Evolutionary conservation across 2,888 invertebrate genomes (phyloP), one percentile per base, ranked within the genome.

Genomic region (Halictus ligatus): DNA sequence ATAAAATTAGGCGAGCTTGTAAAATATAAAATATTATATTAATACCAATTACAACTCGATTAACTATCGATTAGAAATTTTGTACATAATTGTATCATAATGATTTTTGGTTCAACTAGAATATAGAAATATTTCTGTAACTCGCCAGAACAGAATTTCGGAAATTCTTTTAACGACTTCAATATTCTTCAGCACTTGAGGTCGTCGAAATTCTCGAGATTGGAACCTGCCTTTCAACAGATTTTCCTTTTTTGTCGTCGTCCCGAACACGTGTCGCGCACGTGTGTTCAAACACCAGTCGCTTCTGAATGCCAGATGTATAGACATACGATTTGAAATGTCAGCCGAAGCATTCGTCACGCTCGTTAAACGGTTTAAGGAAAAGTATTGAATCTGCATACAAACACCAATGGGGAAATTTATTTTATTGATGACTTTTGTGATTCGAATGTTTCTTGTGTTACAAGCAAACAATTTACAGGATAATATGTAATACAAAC

Each of bases 1-100:
- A 96, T 58, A 96, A 96, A 91, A 97, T 97, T 92, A 96, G 95
- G 89, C 96, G 91, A 74, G 93, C 92, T 87, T 89, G 94, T 40
- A 93, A 84, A 48, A 50, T 89, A 87, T 92, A 88, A 92, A 91
- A 74, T 64, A 35, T 35, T 35, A 35, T 35, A 35, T 35, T 35
- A 35, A 35, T 35, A 40, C 10, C 64, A 50, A 18, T 43, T 35
- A 6, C 71, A 21, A 13, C 0, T 48, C 4, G 6, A 58, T 75
- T 43, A 40, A 10, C 18, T 18, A 12, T 8, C 15, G 8, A 76
- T 46, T 67, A 35, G 25, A 46, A 72, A 72, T 46, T 25, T 72
- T 64, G 15, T 64, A 21, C n/a, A 25, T 25, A 43, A n/a, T n/a
- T 46, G 7, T 12, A 72, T 25, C 46, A 15, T 48, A 48, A 67